phyloP scores from a whole-genome alignment of 2,797 vertebrate species.

The Dryobates pubescens region DNA sequence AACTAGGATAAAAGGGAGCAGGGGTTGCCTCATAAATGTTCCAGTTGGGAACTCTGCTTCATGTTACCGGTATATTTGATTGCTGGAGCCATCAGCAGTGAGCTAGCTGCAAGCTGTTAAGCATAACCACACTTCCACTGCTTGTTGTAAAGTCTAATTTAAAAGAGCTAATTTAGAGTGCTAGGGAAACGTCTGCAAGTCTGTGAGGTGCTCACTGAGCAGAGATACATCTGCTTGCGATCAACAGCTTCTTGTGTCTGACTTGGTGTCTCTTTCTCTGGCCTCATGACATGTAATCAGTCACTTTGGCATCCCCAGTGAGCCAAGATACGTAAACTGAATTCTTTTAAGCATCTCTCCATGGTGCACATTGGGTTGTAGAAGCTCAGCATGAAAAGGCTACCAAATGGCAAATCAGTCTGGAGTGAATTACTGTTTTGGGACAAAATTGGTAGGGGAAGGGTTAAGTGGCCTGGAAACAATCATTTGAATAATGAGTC shows the following conservation, averaged over 20 bases:
- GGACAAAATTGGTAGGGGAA: background rate
- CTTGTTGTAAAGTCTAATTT: background rate
- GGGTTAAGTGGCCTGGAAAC: background rate
- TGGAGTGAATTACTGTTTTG: background rate
- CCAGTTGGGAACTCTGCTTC: background rate
- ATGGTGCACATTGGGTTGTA: background rate
- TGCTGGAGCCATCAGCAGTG: background rate
- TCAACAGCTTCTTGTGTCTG: background rate
- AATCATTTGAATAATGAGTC: background rate
- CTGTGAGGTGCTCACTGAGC: background rate
- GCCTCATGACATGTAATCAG: background rate
- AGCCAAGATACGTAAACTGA: background rate
- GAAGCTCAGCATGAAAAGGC: background rate
- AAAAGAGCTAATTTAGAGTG: background rate
- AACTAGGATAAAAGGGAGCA: background rate
- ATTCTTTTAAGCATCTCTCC: background rate
- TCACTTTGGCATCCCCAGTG: background rate
- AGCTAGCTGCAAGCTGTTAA: background rate
- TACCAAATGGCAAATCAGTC: background rate
- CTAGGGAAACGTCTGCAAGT: accelerated
- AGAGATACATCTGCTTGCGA: background rate
- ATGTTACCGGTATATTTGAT: background rate
- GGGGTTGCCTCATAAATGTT: background rate
- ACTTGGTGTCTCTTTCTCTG: background rate
- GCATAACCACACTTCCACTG: background rate